Evolutionary conservation across 1,140 invertebrate genomes (phyloP), one percentile per base, ranked within the genome.

Genomic region (Heliconius eleuchia): DNA sequence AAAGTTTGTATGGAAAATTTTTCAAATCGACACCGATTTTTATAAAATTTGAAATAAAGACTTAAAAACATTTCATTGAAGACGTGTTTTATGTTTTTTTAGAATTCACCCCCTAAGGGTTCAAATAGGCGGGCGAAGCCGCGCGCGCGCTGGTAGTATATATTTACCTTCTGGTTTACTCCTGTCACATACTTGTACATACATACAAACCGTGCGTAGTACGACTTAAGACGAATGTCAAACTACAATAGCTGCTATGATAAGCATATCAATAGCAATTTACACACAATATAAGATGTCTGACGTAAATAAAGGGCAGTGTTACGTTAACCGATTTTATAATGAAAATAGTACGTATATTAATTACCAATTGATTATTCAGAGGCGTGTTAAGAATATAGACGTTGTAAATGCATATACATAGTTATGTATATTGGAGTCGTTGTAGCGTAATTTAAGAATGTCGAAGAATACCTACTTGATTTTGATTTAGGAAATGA

Each of bases 221-320:
- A 66, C 23, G 8, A 13, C 23, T 66, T 66, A 66, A 30, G 23
- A 66, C 60, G 9, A 66, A 60, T 75, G 71, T 76, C 46, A 66
- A 76, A 60, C 46, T 76, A 71, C 74, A 76, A 76, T 46, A 76
- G 74, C 23, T 27, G 23, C n/a, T 39, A 70, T 23, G 60, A 70
- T 70, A 71, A 76, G 74, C 57, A 76, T 76, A 76, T 57, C 74
- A 71, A 76, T 76, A 46, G 30, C 18, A 8, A 76, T 76, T 76
- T 60, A 50, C 74, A 76, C 66, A 76, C 74, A 76, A 76, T 76
- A 60, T 66, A 23, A n/a, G 23, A 70, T 46, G 19, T 70, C 3
- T 76, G 74, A 76, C 74, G 74, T 76, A 76, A 76, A 46, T 76
- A 70, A 19, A n/a, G 27, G 39, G n/a, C 46, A 76, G 11, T 42